A percentile compares a stretch with the other conserved stretches of the same genome.
phyloP scores from a whole-genome alignment of 2,113 vertebrate species.

The Astur gentilis region DNA sequence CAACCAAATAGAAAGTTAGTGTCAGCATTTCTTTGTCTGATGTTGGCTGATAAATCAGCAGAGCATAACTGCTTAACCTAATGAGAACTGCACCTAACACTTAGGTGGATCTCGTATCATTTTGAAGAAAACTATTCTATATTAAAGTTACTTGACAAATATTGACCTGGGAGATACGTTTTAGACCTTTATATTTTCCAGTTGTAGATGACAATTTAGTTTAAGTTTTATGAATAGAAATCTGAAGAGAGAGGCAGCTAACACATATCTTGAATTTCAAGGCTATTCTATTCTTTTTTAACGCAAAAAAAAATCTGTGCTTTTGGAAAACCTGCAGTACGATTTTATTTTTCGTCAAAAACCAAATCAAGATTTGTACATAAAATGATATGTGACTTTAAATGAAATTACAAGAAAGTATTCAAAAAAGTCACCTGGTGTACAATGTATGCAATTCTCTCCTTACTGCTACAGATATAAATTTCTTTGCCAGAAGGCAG shows the following conservation, averaged over 20 bases:
- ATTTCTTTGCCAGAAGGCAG: slow-evolving; percentile 6
- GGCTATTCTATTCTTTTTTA: background rate
- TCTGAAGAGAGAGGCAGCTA: background rate
- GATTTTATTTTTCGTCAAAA: background rate
- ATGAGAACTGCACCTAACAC: background rate
- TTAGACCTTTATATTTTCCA: background rate
- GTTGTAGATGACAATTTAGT: background rate
- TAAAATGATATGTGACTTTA: background rate
- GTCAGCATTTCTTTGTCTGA: background rate
- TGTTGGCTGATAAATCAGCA: background rate
- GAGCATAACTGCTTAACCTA: background rate
- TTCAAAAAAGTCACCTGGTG: background rate
- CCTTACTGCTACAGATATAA: background rate
- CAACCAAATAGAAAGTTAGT: background rate
- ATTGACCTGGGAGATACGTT: background rate
- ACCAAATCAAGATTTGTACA: background rate
- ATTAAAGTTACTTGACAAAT: background rate
- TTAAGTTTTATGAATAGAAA: background rate
- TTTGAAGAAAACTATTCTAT: background rate
- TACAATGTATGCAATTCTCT: background rate
- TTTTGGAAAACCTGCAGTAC: background rate
- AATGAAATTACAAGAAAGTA: slow-evolving; percentile 4
- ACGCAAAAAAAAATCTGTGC: background rate
- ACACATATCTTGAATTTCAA: slow-evolving; percentile 23
- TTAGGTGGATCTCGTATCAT: background rate